Conservation (phyloP, 1,140 invertebrate genomes). For the Sarcophaga bullata region DNA sequence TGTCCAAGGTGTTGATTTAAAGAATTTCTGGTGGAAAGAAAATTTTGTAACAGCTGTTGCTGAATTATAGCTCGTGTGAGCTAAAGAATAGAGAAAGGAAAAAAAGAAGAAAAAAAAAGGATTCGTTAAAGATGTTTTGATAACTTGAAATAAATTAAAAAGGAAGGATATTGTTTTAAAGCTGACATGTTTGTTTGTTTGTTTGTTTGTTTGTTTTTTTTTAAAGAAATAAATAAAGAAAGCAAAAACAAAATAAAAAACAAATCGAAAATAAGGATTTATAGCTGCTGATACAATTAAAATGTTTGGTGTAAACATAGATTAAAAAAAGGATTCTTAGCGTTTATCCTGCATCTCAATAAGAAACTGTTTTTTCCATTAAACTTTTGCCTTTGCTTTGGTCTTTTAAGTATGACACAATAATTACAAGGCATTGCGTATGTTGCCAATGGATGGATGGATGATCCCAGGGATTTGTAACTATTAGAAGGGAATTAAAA, state of each 20-base stretch:
- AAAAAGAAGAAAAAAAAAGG: neutral
- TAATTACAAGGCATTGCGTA: neutral
- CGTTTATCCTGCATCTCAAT: neutral
- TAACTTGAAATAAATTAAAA: neutral
- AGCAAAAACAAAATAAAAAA: too few species aligned
- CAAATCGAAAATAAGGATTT: neutral
- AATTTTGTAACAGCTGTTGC: neutral
- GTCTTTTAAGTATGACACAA: neutral
- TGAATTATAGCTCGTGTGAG: neutral
- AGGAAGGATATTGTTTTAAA: neutral
- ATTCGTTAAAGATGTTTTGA: neutral
- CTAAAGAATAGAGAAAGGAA: neutral
- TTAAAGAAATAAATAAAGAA: neutral
- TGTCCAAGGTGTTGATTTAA: neutral
- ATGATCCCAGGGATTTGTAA: constrained; percentile 12
- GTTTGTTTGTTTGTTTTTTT: neutral
- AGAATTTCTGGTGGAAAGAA: neutral
- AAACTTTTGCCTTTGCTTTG: neutral
- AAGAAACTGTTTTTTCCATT: neutral
- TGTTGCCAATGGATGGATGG: neutral
- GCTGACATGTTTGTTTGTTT: constrained; percentile 12
- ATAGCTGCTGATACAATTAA: neutral
- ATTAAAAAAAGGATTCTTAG: neutral
- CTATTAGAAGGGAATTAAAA: constrained; percentile 32
- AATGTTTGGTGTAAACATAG: neutral